These are phyloP conservation scores for Eulemur mongoz DNA, from an alignment of 2,797 vertebrate species.

Conservation along the genomic window DNA sequence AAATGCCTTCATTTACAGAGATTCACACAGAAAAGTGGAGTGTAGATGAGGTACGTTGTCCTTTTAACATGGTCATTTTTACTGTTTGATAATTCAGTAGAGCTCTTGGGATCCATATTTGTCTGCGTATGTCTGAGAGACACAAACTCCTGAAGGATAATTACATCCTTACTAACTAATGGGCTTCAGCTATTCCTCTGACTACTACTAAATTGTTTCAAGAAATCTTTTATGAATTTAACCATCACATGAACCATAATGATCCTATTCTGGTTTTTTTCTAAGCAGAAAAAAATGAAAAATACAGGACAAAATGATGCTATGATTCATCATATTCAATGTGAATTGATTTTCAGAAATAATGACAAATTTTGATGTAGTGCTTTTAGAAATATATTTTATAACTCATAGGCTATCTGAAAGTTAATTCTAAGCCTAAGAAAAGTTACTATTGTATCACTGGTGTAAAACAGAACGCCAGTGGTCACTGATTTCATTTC, in stretches of 20 bases:
- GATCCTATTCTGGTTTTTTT: not conserved
- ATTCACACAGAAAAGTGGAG: not conserved
- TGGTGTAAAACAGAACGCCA: not conserved
- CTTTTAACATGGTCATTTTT: not conserved
- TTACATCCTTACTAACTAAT: not conserved
- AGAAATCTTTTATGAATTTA: conserved; percentile 20
- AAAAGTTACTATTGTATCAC: not conserved
- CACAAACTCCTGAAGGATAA: conserved; percentile 14
- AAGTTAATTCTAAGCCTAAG: conserved; percentile 30
- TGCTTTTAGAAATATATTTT: conserved; percentile 24
- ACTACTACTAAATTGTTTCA: conserved; percentile 28
- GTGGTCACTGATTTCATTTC: not conserved
- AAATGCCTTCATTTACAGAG: not conserved
- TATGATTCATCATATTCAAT: not conserved
- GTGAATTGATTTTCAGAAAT: conserved; percentile 28
- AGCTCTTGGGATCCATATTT: not conserved
- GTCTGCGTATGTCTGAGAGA: not conserved
- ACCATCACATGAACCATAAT: not conserved
- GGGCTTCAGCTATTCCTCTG: not conserved
- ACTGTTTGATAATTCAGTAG: not conserved
- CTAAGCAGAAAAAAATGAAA: conserved; percentile 35
- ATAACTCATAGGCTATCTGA: not conserved
- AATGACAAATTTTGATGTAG: conserved; percentile 38
- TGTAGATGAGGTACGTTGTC: not conserved
- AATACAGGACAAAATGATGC: not conserved